These are phyloP conservation scores for Hemibagrus wyckioides DNA, from an alignment of 2,113 vertebrate species.

Conservation along the genomic window DNA sequence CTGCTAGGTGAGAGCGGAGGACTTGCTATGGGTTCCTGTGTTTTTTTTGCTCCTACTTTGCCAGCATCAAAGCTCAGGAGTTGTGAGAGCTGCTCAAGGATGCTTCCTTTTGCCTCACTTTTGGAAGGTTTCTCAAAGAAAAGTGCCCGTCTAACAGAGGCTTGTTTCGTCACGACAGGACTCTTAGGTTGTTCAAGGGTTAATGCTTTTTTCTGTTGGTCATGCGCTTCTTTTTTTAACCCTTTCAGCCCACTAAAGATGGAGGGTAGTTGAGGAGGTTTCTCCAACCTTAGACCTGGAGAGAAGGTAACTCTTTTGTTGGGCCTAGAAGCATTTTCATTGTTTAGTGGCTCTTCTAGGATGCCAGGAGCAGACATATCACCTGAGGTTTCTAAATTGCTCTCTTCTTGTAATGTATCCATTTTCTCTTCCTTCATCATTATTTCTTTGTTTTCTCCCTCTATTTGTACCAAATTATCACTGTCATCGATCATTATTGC, in stretches of 20 bases:
- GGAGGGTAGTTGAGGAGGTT: conserved; percentile 78
- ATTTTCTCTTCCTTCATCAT: background rate
- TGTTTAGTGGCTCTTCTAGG: background rate
- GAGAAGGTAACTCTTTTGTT: conserved; percentile 58
- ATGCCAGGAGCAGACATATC: background rate
- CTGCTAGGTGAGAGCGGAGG: conserved; percentile 34
- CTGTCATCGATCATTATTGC: background rate
- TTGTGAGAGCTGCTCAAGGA: conserved; percentile 87
- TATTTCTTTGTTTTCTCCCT: background rate
- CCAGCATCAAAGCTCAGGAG: conserved; percentile 80
- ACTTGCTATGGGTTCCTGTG: conserved; percentile 38
- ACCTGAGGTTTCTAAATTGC: background rate
- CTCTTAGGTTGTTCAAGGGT: conserved; percentile 75
- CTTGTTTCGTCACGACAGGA: conserved; percentile 53
- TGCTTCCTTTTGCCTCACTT: conserved; percentile 72
- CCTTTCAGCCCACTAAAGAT: conserved; percentile 87
- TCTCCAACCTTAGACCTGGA: conserved; percentile 67
- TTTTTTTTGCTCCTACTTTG: conserved; percentile 67
- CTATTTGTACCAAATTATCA: background rate
- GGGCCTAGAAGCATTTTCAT: background rate
- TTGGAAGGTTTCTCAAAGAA: conserved; percentile 59
- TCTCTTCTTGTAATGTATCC: conserved; percentile 20
- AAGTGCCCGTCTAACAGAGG: conserved; percentile 70
- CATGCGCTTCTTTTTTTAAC: conserved; percentile 77
- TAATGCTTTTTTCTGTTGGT: conserved; percentile 72